These are phyloP conservation scores for Syngnathus acus DNA, from an alignment of 2,797 vertebrate genomes.

Conservation along the genomic window DNA sequence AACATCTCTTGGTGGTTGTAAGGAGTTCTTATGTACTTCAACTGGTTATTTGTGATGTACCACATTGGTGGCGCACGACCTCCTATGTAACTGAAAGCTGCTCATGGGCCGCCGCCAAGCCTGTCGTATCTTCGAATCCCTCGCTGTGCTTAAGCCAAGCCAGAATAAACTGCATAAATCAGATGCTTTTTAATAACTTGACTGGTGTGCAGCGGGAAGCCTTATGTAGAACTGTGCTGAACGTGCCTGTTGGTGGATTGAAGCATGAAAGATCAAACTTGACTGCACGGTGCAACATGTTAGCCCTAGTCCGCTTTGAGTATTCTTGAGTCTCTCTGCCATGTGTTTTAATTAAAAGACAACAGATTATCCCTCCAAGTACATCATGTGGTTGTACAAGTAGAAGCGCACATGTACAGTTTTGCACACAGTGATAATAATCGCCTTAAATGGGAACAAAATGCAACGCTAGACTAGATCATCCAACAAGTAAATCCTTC, in stretches of 20 bases:
- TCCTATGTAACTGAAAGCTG: conserved; percentile 16
- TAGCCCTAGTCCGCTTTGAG: conserved; percentile 26
- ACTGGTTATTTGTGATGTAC: conserved; percentile 40
- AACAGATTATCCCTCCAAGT: conserved; percentile 53
- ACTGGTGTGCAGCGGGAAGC: conserved; percentile 37
- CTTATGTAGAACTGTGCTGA: conserved; percentile 47
- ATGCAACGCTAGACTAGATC: conserved; percentile 18
- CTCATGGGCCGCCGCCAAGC: conserved; percentile 25
- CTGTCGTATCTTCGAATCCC: conserved; percentile 35
- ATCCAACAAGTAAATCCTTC: conserved; percentile 24
- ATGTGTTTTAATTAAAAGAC: conserved; percentile 59
- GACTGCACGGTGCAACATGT: background rate
- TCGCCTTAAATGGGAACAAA: conserved; percentile 41
- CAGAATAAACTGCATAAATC: conserved; percentile 49
- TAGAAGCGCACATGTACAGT: conserved; percentile 11
- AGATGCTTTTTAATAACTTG: conserved; percentile 50
- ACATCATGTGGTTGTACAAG: conserved; percentile 34
- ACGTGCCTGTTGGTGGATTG: conserved; percentile 27
- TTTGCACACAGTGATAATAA: conserved; percentile 20
- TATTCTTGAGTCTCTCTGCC: conserved; percentile 26
- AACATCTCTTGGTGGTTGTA: conserved; percentile 22
- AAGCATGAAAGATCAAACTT: conserved; percentile 24
- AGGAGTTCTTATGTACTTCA: conserved; percentile 24
- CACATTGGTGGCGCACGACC: conserved; percentile 5
- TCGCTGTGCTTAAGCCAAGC: conserved; percentile 32